These are phyloP conservation scores for Camponotus pennsylvanicus DNA, from an alignment of 1,140 invertebrate genomes.

Conservation along the genomic window DNA sequence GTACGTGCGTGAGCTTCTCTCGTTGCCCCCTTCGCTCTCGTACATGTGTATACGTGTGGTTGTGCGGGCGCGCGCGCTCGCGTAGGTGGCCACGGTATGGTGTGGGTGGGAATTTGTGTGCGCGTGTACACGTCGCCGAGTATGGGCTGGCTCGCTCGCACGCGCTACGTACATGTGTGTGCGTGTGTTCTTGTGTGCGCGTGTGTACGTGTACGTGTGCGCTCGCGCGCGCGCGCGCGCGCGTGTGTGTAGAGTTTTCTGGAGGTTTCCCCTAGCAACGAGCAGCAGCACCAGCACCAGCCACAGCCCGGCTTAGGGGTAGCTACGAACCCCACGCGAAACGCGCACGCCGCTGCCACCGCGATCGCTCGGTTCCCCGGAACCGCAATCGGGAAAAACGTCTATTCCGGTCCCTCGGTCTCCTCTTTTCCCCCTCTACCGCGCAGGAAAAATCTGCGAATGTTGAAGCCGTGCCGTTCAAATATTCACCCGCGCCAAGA, in stretches of 20 bases:
- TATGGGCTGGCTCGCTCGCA: constrained; percentile 72
- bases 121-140: constrained; percentile 56
- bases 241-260: constrained; percentile 84
- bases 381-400: constrained; percentile 15
- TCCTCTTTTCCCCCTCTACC: not conserved
- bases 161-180: constrained; percentile 56
- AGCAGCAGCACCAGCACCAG: constrained; percentile 81
- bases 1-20: constrained; percentile 75
- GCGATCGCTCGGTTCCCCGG: constrained; percentile 13
- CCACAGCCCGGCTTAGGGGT: constrained; percentile 84
- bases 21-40: constrained; percentile 63
- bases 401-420: not conserved
- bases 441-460: constrained; percentile 3
- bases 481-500: constrained; percentile 46
- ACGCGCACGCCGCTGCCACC: constrained; percentile 59
- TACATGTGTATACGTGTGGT: constrained; percentile 35
- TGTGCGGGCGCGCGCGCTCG: constrained; percentile 34
- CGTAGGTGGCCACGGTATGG: constrained; percentile 54
- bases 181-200: constrained; percentile 70
- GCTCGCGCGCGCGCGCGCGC: constrained; percentile 61
- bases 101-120: constrained; percentile 69
- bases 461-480: constrained; percentile 26
- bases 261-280: constrained; percentile 86
- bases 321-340: constrained; percentile 83
- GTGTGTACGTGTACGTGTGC: constrained; percentile 71